These are phyloP conservation scores for Garra rufa DNA, from an alignment of 2,113 vertebrate species.

Conservation along the genomic window DNA sequence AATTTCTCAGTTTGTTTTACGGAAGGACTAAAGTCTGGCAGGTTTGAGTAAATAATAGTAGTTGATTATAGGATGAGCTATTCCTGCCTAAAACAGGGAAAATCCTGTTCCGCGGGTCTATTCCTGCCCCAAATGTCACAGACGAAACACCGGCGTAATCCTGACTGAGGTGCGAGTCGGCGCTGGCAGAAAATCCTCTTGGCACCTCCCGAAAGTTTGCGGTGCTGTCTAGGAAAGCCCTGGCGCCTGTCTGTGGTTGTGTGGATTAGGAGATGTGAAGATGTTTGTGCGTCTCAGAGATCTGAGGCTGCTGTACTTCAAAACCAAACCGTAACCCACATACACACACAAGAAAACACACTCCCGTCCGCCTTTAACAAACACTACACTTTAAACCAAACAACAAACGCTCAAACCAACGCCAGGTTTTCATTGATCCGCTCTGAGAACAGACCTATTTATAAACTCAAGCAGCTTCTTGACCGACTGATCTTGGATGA, in stretches of 20 bases:
- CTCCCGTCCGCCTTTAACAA: neutral
- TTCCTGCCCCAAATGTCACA: neutral
- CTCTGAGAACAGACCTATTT: neutral
- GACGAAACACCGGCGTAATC: neutral
- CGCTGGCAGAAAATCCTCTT: neutral
- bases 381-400: neutral
- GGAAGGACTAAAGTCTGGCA: neutral
- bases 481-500: too few species aligned
- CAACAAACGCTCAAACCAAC: neutral
- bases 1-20: neutral
- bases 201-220: neutral
- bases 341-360: neutral
- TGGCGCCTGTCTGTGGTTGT: conserved; percentile 6
- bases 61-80: neutral
- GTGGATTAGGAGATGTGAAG: conserved; percentile 28
- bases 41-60: neutral
- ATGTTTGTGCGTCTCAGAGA: conserved; percentile 15
- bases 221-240: neutral
- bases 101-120: neutral
- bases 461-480: neutral
- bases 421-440: neutral
- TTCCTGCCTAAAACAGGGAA: neutral
- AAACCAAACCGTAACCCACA: neutral
- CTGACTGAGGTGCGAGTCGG: neutral
- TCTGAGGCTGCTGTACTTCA: conserved; percentile 33